phyloP scores from a whole-genome alignment of 2,113 vertebrate genomes.

The Abramis brama region DNA sequence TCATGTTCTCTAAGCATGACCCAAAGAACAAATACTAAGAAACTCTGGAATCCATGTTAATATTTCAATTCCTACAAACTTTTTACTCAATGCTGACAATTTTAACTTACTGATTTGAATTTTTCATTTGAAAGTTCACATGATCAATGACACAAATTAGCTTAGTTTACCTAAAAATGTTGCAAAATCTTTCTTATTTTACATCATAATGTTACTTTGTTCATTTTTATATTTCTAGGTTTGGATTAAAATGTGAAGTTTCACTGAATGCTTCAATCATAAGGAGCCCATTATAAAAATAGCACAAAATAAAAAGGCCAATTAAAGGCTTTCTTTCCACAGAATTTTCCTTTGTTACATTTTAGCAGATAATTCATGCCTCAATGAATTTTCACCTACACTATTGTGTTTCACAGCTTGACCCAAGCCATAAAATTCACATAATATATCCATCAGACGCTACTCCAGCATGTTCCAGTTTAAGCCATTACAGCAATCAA shows the following conservation, averaged over 20 bases:
- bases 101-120: background rate
- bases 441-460: conserved; percentile 27
- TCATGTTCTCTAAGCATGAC: background rate
- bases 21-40: background rate
- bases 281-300: background rate
- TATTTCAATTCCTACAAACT: background rate
- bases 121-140: background rate
- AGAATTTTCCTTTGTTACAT: background rate
- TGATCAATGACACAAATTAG: background rate
- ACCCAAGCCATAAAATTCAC: conserved; percentile 19
- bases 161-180: background rate
- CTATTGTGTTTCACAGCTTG: conserved; percentile 35
- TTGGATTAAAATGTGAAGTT: background rate
- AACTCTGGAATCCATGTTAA: background rate
- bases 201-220: background rate
- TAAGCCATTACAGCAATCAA: conserved; percentile 36
- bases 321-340: background rate
- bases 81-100: background rate
- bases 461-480: conserved; percentile 7
- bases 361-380: conserved; percentile 28
- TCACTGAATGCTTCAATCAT: background rate
- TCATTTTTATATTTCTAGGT: background rate
- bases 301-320: background rate
- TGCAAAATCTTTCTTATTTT: background rate
- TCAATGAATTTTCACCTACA: conserved; percentile 25